These are phyloP conservation scores for Stenoptilia bipunctidactyla DNA, from an alignment of 2,888 invertebrate species.

Conservation along the genomic window DNA sequence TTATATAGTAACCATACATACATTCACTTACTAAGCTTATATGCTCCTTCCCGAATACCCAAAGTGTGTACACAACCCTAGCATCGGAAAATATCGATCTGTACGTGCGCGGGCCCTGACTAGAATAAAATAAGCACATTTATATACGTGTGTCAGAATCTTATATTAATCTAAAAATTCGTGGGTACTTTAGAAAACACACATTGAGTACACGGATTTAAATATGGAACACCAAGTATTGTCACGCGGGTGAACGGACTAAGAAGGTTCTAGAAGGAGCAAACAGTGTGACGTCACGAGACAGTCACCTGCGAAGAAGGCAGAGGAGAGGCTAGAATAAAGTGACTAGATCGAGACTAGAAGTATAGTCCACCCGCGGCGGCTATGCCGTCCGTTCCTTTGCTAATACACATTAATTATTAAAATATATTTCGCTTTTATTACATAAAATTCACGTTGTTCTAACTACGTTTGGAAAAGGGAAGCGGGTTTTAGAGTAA, in stretches of 20 bases:
- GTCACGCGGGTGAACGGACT: constrained; percentile 57
- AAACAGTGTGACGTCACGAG: constrained; percentile 11
- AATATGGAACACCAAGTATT: constrained; percentile 50
- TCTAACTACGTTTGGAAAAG: constrained; percentile 69
- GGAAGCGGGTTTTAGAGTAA: constrained; percentile 61
- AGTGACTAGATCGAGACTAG: constrained; percentile 23
- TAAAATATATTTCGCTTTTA: constrained; percentile 71
- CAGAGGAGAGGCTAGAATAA: not conserved
- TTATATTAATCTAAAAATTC: constrained; percentile 17
- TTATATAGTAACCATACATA: constrained; percentile 68
- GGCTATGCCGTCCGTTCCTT: constrained; percentile 63
- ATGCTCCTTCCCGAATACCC: constrained; percentile 49
- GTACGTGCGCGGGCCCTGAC: constrained; percentile 23
- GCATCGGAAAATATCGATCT: constrained; percentile 1
- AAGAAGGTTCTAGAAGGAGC: constrained; percentile 14
- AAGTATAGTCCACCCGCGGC: constrained; percentile 52
- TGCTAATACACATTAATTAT: constrained; percentile 69
- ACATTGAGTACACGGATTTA: constrained; percentile 51
- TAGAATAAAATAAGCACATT: constrained; percentile 33
- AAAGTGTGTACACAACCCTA: constrained; percentile 44
- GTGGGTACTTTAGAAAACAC: constrained; percentile 23
- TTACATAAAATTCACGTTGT: constrained; percentile 71
- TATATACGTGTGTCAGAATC: constrained; percentile 7
- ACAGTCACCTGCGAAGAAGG: not conserved
- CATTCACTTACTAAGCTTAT: constrained; percentile 62